Evolutionary conservation across 1,140 invertebrate species (phyloP), one percentile per base, ranked within the genome.

Genomic region (Mylabris phalerata): DNA sequence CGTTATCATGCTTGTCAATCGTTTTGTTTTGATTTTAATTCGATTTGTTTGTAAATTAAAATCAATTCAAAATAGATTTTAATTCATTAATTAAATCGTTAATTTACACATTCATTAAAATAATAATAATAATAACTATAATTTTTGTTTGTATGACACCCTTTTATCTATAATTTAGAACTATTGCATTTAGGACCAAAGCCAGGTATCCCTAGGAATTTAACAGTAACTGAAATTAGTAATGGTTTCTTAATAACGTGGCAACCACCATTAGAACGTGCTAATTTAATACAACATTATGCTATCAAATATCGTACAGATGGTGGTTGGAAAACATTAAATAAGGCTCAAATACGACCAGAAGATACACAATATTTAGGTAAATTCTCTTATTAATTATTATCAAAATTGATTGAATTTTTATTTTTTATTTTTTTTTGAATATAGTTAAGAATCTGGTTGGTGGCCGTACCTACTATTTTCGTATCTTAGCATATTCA

Each of bases 301-400:
- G 89, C 88, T 45, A 92, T 95, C 73, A 91, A 94, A 75, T 94
- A 92, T 78, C 85, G 87, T 70, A 90, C 88, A 19, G 90, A 93
- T 73, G 88, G 87, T 56, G 83, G 84, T 63, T 94, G 89, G 90
- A 92, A 89, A 75, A 85, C 84, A 55, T 81, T 92, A 65, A 93
- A 91, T 76, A 87, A 90, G 66, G 89, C 88, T 60, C 85, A 89
- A 71, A 93, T 95, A 70, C 82, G 89, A 63, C 85, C 90, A 2
- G 89, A 92, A 76, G 90, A 91, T 76, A 92, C 90, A 59, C 86
- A 84, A 70, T 94, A 90, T 79, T 80, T 92, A 74, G 86, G 88
- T 90, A 79, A 78, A 7, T 7, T 6, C 2, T 40, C 1, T 70
- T 65, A 42, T 9, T 2, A 19, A 19, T 19, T 19, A 19, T 1